Percentiles rank a stretch among this genome's conserved stretches.
Conservation (phyloP, 2,888 invertebrate genomes). For the Heliconius charithonia region DNA sequence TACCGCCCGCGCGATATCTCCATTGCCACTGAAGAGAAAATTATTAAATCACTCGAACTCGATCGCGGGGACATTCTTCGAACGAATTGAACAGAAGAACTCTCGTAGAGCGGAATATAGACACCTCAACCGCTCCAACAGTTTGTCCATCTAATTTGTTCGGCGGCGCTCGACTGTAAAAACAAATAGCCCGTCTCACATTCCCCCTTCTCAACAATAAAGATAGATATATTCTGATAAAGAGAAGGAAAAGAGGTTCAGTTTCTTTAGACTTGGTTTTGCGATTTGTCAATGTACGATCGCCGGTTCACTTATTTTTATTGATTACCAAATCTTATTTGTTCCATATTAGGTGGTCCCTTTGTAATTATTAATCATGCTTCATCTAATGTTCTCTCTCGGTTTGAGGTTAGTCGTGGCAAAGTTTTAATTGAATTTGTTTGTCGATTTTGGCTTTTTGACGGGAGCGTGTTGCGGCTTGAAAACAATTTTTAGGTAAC, state of each 20-base stretch:
- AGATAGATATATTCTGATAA: conserved; percentile 69
- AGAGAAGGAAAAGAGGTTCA: conserved; percentile 62
- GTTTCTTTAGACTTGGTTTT: conserved; percentile 63
- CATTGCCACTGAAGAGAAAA: conserved; percentile 69
- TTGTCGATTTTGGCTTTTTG: conserved; percentile 75
- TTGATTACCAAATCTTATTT: conserved; percentile 77
- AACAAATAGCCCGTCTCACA: conserved; percentile 80
- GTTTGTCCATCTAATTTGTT: conserved; percentile 84
- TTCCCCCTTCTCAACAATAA: conserved; percentile 71
- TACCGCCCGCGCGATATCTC: conserved; percentile 58
- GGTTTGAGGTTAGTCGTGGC: conserved; percentile 70
- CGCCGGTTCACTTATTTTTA: conserved; percentile 69
- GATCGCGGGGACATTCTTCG: conserved; percentile 68
- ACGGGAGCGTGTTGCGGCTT: conserved; percentile 64
- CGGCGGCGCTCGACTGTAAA: conserved; percentile 80
- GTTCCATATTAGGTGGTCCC: conserved; percentile 70
- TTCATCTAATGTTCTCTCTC: conserved; percentile 72
- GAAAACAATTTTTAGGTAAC: conserved; percentile 67
- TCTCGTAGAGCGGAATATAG: conserved; percentile 76
- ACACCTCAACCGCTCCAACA: conserved; percentile 81
- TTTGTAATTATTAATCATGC: conserved; percentile 80
- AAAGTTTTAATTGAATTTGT: conserved; percentile 82
- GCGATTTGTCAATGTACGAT: conserved; percentile 74
- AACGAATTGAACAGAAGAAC: conserved; percentile 76
- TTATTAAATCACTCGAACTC: conserved; percentile 73